Evolutionary conservation across 2,113 vertebrate species (phyloP).

Genomic region (Myanophis thanlyinensis): DNA sequence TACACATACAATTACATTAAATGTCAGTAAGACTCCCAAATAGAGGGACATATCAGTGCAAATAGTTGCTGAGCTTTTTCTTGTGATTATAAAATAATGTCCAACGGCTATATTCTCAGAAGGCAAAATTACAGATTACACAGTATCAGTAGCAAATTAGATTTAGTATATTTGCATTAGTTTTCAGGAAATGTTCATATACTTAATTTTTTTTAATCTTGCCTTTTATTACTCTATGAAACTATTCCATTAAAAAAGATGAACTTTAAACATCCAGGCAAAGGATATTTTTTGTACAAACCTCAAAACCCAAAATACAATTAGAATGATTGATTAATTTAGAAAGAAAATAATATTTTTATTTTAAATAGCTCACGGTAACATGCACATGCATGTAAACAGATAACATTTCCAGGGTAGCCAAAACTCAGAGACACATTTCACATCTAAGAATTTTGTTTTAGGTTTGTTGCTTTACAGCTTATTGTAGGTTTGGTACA

Average conservation of each 20-base stretch:
- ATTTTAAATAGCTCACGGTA: not conserved
- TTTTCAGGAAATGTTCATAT: slow-evolving; percentile 7
- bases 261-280: not conserved
- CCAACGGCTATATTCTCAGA: not conserved
- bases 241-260: slow-evolving; percentile 23
- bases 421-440: not conserved
- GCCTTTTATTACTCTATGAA: not conserved
- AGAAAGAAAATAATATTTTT: not conserved
- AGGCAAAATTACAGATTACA: not conserved
- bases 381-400: not conserved
- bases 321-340: not conserved
- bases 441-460: not conserved
- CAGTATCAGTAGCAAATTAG: not conserved
- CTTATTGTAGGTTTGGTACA: not conserved
- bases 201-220: not conserved
- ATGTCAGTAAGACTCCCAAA: not conserved
- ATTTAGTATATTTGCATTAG: not conserved
- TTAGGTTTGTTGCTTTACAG: not conserved
- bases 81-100: not conserved
- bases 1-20: slow-evolving; percentile 9
- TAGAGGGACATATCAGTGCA: not conserved
- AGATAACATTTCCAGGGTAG: not conserved
- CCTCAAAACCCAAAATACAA: not conserved
- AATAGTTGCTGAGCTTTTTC: slow-evolving; percentile 1
- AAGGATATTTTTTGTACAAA: not conserved